Conservation (phyloP, 2,797 vertebrate genomes). For the Oryzias sinensis region DNA sequence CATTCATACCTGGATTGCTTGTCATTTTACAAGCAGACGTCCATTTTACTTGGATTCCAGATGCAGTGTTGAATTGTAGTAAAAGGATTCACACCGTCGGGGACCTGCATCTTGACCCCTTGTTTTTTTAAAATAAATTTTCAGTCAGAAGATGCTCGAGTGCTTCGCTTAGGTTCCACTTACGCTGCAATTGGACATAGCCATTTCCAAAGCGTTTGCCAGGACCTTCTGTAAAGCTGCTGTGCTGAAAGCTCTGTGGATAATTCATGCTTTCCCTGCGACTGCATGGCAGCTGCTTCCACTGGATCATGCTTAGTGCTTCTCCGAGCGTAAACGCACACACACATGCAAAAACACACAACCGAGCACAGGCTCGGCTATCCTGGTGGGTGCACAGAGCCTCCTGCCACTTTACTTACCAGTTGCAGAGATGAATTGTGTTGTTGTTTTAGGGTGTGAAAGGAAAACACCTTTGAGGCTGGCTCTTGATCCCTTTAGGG, state of each 20-base stretch:
- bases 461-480: conserved; percentile 42
- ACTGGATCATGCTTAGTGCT: conserved; percentile 28
- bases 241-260: conserved; percentile 39
- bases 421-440: conserved; percentile 27
- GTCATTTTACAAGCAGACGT: no score
- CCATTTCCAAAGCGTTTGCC: conserved; percentile 16
- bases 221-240: conserved; percentile 21
- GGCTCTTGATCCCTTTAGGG: conserved; percentile 28
- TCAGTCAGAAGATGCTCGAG: conserved; percentile 2
- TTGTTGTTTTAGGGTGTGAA: conserved; percentile 37
- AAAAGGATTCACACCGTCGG: no score
- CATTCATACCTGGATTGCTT: no score
- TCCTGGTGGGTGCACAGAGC: background rate
- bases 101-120: background rate
- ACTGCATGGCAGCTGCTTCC: conserved; percentile 41
- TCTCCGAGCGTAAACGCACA: conserved; percentile 29
- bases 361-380: conserved; percentile 2
- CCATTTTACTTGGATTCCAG: no score
- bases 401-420: conserved; percentile 15
- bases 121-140: background rate
- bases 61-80: no score
- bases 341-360: conserved; percentile 6
- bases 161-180: conserved; percentile 17
- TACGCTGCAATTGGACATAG: conserved; percentile 15
- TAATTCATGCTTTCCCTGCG: conserved; percentile 50